These are phyloP conservation scores for Philereme transversata DNA, from an alignment of 2,888 invertebrate genomes.

Conservation along the genomic window DNA sequence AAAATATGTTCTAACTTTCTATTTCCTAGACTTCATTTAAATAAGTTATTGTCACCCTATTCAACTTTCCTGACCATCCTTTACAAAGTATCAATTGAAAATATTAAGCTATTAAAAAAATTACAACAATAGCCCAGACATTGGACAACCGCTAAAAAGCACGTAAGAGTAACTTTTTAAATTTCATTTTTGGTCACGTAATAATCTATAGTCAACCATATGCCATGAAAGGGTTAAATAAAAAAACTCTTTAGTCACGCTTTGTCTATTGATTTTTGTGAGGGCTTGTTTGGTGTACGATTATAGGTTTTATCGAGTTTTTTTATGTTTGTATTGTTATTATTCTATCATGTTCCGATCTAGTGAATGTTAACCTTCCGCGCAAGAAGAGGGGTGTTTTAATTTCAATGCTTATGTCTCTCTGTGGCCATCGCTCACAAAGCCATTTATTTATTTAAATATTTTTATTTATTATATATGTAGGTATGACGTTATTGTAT, in stretches of 20 bases:
- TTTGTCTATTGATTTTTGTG: constrained; percentile 59
- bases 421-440: too few relatives aligned
- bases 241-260: constrained; percentile 50
- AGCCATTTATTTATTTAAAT: too few relatives aligned
- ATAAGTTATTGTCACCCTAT: constrained; percentile 43
- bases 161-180: constrained; percentile 33
- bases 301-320: constrained; percentile 27
- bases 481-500: too few relatives aligned
- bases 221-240: constrained; percentile 57
- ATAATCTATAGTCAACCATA: constrained; percentile 54
- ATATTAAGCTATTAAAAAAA: constrained; percentile 47
- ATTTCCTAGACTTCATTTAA: too few relatives aligned
- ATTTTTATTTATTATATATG: too few relatives aligned
- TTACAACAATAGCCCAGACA: constrained; percentile 49
- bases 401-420: too few relatives aligned
- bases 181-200: constrained; percentile 54
- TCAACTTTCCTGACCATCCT: constrained; percentile 52
- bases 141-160: constrained; percentile 56
- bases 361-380: too few relatives aligned
- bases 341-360: too few relatives aligned
- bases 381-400: too few relatives aligned
- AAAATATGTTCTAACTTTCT: too few relatives aligned
- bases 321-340: constrained; percentile 6
- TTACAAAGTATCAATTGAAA: constrained; percentile 59
- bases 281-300: constrained; percentile 42